These are phyloP conservation scores for Eleutherodactylus coqui DNA, from an alignment of 2,797 vertebrate genomes.

Conservation along the genomic window DNA sequence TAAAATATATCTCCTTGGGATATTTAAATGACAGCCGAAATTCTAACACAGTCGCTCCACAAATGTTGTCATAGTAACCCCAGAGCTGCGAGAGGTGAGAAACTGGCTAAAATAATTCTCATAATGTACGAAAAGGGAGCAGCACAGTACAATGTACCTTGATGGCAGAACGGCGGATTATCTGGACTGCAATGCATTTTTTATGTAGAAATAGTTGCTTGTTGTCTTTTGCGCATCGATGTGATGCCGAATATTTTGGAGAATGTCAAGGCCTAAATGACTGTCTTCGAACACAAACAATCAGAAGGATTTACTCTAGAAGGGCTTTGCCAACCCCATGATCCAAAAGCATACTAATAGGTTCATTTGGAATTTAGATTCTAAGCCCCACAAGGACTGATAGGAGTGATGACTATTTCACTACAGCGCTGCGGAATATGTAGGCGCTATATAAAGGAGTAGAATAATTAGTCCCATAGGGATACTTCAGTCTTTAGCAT, in stretches of 20 bases:
- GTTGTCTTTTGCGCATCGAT: no score
- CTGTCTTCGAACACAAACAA: background rate
- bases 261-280: background rate
- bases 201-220: background rate
- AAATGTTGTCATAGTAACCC: conserved; percentile 59
- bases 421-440: no score
- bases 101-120: conserved; percentile 42
- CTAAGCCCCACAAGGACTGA: no score
- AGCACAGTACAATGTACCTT: background rate
- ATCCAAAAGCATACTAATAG: no score
- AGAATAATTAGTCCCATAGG: no score
- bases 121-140: conserved; percentile 1
- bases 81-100: conserved; percentile 31
- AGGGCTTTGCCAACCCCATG: no score
- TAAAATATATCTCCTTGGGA: conserved; percentile 50
- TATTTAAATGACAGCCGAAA: conserved; percentile 50
- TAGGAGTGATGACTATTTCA: no score
- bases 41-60: conserved; percentile 30
- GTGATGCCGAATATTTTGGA: background rate
- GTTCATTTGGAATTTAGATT: no score
- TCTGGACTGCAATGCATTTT: background rate
- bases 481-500: background rate
- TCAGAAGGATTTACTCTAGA: no score
- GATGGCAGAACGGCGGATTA: background rate
- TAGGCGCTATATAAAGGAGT: no score